Conservation (phyloP, 2,888 invertebrate species). For the Yponomeuta plumbellus region DNA sequence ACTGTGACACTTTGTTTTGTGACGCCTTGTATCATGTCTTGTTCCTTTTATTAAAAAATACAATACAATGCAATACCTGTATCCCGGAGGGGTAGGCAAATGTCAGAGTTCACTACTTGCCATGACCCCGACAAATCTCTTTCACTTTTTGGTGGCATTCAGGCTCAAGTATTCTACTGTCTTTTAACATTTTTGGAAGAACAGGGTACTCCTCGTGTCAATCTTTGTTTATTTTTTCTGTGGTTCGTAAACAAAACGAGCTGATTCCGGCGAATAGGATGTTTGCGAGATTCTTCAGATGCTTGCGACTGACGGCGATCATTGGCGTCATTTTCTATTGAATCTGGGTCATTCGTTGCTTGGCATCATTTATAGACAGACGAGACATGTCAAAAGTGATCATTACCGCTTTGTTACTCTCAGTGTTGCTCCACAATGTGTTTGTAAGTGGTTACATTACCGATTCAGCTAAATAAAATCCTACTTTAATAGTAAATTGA, state of each 20-base stretch:
- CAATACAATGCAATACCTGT: too few relatives aligned
- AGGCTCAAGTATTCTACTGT: too few relatives aligned
- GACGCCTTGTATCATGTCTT: too few relatives aligned
- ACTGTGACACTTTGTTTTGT: too few relatives aligned
- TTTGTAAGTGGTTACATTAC: slow-evolving; percentile 34
- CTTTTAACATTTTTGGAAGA: too few relatives aligned
- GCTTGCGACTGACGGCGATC: not conserved
- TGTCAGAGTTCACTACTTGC: too few relatives aligned
- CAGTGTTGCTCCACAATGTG: slow-evolving; percentile 31
- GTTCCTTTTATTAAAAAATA: too few relatives aligned
- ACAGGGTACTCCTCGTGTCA: too few relatives aligned
- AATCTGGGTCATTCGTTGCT: slow-evolving; percentile 1
- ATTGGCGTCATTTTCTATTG: not conserved
- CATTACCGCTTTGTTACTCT: slow-evolving; percentile 23
- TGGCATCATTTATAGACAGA: not conserved
- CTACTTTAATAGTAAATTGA: too few relatives aligned
- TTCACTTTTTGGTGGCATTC: too few relatives aligned
- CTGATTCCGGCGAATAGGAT: not conserved
- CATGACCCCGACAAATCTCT: too few relatives aligned
- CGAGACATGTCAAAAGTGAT: not conserved
- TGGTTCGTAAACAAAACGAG: not conserved
- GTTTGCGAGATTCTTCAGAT: slow-evolving; percentile 1
- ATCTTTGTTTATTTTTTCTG: not conserved
- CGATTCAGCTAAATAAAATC: not conserved
- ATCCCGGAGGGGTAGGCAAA: too few relatives aligned